Conservation (phyloP, 2,113 vertebrate genomes). For the Dromas ardeola region DNA sequence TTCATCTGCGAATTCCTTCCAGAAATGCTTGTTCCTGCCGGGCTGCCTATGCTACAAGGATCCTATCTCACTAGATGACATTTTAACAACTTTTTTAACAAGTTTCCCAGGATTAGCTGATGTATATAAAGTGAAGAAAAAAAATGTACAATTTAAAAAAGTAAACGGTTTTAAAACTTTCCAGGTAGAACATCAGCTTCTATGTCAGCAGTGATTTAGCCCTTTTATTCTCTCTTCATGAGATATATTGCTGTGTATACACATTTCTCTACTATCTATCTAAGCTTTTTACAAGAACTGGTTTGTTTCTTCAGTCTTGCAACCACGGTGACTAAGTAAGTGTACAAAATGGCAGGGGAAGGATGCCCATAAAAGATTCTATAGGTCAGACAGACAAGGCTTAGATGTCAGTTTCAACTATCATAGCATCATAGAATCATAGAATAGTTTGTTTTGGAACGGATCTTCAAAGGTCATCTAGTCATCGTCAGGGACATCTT, state of each 20-base stretch:
- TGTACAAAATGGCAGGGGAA: neutral
- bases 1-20: neutral
- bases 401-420: neutral
- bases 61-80: neutral
- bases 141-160: neutral
- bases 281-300: neutral
- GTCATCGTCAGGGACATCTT: neutral
- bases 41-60: neutral
- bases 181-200: neutral
- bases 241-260: neutral
- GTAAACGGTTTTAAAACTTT: neutral
- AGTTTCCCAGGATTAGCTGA: neutral
- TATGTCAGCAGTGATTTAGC: neutral
- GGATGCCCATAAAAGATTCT: neutral
- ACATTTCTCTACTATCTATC: neutral
- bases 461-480: neutral
- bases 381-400: neutral
- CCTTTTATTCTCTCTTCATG: neutral
- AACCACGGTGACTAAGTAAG: neutral
- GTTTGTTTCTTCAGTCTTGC: neutral
- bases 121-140: neutral
- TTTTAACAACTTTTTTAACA: neutral
- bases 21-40: neutral
- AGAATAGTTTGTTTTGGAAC: neutral
- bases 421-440: neutral